Conservation (phyloP, 2,888 invertebrate genomes). For the Perizoma affinitatum region DNA sequence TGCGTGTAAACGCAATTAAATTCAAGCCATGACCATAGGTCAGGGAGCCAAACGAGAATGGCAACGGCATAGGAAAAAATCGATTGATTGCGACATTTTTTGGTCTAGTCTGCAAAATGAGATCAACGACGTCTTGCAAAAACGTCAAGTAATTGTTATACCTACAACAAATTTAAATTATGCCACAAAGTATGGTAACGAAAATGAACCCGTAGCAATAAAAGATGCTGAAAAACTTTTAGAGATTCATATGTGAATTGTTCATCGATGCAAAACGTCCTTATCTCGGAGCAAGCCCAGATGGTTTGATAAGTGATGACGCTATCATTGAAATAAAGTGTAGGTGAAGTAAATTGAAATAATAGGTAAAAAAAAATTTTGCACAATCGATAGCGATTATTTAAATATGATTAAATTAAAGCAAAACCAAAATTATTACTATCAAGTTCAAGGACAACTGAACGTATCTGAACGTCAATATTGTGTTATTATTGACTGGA, state of each 20-base stretch:
- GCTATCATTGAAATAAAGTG: constrained; percentile 4
- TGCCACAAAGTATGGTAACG: constrained; percentile 11
- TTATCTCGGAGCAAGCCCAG: constrained; percentile 13
- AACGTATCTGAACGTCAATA: no score
- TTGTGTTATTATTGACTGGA: no score
- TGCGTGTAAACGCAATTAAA: not conserved
- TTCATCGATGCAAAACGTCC: not conserved
- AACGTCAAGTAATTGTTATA: constrained; percentile 4
- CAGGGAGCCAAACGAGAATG: not conserved
- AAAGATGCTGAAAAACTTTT: not conserved
- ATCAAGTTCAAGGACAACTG: no score
- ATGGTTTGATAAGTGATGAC: constrained; percentile 6
- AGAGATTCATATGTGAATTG: constrained; percentile 2
- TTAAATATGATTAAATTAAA: constrained; percentile 11
- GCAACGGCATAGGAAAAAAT: not conserved
- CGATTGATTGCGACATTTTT: constrained; percentile 13
- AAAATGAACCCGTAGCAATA: constrained; percentile 2
- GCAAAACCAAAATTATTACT: not conserved
- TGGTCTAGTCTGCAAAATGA: constrained; percentile 14
- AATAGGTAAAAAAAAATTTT: not conserved
- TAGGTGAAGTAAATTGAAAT: not conserved
- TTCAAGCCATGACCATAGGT: constrained; percentile 1
- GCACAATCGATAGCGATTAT: constrained; percentile 1
- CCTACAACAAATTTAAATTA: constrained; percentile 9
- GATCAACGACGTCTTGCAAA: not conserved